A percentile compares a stretch with the other conserved stretches of the same genome.
phyloP scores from a whole-genome alignment of 2,113 vertebrate genomes.

The Callocephalon fimbriatum region DNA sequence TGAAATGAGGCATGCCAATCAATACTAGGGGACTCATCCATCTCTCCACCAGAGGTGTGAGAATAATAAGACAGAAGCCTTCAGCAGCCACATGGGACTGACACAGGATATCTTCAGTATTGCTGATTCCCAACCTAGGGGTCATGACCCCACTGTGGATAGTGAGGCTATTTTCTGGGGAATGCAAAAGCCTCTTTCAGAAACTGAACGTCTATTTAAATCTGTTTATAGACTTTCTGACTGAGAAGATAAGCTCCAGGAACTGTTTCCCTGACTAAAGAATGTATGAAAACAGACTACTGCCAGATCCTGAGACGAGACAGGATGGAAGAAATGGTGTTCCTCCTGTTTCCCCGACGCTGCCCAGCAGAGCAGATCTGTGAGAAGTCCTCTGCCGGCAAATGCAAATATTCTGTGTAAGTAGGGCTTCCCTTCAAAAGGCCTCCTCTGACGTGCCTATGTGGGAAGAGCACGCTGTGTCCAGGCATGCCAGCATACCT shows the following conservation, averaged over 20 bases:
- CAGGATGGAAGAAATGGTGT: not conserved
- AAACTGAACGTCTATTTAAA: slow-evolving; percentile 6
- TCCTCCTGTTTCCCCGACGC: not conserved
- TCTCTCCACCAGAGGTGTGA: slow-evolving; percentile 6
- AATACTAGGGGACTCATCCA: not conserved
- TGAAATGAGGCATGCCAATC: not conserved
- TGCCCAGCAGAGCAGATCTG: not conserved
- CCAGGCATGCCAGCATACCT: not conserved
- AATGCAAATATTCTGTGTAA: not conserved
- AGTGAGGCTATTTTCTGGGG: slow-evolving; percentile 22
- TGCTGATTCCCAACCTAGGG: not conserved
- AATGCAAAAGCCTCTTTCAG: slow-evolving; percentile 17
- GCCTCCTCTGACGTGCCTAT: rapidly evolving
- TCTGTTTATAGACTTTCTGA: slow-evolving; percentile 56
- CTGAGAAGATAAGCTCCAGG: slow-evolving; percentile 43
- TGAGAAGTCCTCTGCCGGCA: not conserved
- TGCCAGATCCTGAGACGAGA: not conserved
- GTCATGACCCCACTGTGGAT: slow-evolving; percentile 13
- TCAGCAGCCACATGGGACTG: slow-evolving; percentile 4
- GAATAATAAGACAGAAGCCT: slow-evolving; percentile 43
- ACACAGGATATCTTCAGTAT: slow-evolving; percentile 49
- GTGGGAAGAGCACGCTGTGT: rapidly evolving
- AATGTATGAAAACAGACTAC: not conserved
- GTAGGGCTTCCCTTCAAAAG: not conserved
- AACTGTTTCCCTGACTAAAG: slow-evolving; percentile 9